Percentiles rank a stretch among this genome's conserved stretches.
These are phyloP conservation scores for Lerista edwardsae DNA, from an alignment of 2,797 vertebrate species.

Conservation along the genomic window DNA sequence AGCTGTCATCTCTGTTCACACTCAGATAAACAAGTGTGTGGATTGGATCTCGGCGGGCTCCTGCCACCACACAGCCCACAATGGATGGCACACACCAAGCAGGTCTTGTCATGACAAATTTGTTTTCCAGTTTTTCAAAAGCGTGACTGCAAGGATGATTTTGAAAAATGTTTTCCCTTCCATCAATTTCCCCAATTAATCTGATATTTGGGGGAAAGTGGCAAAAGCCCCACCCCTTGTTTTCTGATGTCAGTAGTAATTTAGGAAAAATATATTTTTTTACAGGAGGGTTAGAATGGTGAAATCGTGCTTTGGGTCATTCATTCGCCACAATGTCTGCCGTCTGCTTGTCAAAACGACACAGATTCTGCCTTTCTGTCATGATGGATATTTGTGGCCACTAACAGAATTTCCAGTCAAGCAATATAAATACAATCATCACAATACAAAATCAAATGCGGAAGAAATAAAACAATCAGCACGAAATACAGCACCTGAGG, in stretches of 20 bases:
- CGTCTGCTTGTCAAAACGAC: no score
- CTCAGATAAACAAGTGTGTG: conserved; percentile 36
- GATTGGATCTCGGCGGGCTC: conserved; percentile 12
- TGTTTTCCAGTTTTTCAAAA: conserved; percentile 6
- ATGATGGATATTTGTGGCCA: no score
- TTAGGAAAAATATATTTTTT: background rate
- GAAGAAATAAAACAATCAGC: no score
- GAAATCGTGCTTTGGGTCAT: background rate
- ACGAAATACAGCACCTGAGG: no score
- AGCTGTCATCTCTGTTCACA: conserved; percentile 52
- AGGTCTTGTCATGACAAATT: background rate
- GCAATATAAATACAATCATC: no score
- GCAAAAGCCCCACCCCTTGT: background rate
- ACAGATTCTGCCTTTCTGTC: no score
- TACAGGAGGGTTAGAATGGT: background rate
- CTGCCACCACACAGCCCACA: conserved; percentile 39
- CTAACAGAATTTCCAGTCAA: no score
- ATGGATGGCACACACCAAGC: background rate
- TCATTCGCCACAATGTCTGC: background rate
- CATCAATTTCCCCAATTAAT: background rate
- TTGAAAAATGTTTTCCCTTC: background rate
- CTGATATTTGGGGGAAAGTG: background rate
- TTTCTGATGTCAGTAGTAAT: background rate
- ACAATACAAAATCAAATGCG: no score
- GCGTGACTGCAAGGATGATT: background rate